Percentiles rank a stretch among this genome's conserved stretches.
Conservation (phyloP, 2,797 vertebrate genomes). For the Melanotaenia trifasciata region DNA sequence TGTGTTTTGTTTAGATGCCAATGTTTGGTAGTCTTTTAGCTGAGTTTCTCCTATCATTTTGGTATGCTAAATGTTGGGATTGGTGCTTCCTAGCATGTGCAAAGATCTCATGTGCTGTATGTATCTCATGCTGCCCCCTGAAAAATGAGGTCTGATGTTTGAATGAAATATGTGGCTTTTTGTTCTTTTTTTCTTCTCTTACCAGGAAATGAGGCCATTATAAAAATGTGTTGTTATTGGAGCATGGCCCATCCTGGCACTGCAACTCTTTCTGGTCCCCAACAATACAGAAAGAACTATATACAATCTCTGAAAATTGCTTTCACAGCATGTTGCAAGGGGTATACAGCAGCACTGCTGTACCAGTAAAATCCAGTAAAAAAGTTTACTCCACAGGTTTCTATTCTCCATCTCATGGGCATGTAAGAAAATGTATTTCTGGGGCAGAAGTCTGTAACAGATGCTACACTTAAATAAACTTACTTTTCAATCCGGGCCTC, state of each 20-base stretch:
- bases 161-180: no score
- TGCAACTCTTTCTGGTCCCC: not conserved
- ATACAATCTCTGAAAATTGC: not conserved
- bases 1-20: not conserved
- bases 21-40: not conserved
- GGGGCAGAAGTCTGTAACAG: not conserved
- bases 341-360: not conserved
- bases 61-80: no score
- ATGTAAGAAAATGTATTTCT: not conserved
- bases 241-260: not conserved
- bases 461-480: constrained; percentile 39
- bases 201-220: no score
- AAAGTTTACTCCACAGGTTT: not conserved
- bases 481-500: constrained; percentile 91
- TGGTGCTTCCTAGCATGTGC: no score
- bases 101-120: no score
- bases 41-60: no score
- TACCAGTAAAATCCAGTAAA: not conserved
- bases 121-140: no score
- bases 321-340: not conserved
- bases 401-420: no score
- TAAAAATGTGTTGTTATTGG: no score
- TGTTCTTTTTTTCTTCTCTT: no score
- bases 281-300: not conserved
- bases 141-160: no score